Evolutionary conservation across 1,140 invertebrate genomes (phyloP).

Genomic region (Lepidurus packardi): DNA sequence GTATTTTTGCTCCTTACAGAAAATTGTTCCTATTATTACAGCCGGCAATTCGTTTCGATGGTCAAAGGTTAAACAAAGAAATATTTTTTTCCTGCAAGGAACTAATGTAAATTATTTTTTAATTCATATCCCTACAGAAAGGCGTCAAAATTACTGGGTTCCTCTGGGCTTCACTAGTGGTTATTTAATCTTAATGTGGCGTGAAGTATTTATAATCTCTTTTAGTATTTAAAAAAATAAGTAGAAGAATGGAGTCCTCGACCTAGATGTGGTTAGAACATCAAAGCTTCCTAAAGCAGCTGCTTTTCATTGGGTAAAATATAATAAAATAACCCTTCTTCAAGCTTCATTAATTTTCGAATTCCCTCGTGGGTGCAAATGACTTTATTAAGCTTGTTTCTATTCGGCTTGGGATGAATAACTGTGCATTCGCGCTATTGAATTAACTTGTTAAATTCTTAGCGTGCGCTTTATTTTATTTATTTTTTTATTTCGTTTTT

Average conservation of each 20-base stretch:
- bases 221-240: neutral
- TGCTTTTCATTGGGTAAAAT: neutral
- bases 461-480: neutral
- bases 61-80: too few species aligned
- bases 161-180: neutral
- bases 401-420: neutral
- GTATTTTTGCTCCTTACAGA: too few species aligned
- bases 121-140: neutral
- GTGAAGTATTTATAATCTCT: slow-evolving; percentile 10
- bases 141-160: neutral
- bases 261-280: too few species aligned
- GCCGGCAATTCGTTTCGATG: too few species aligned
- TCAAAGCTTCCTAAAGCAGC: neutral
- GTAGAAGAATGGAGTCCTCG: neutral
- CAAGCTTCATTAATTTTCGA: neutral
- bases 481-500: neutral
- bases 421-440: neutral
- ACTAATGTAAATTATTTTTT: too few species aligned
- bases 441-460: neutral
- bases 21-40: too few species aligned
- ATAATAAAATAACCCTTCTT: neutral
- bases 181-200: neutral
- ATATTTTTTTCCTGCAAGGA: neutral
- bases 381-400: neutral
- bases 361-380: neutral